Percentiles rank a stretch among this genome's conserved stretches.
Conservation (phyloP, 1,140 invertebrate genomes). For the Drosophila neocordata region DNA sequence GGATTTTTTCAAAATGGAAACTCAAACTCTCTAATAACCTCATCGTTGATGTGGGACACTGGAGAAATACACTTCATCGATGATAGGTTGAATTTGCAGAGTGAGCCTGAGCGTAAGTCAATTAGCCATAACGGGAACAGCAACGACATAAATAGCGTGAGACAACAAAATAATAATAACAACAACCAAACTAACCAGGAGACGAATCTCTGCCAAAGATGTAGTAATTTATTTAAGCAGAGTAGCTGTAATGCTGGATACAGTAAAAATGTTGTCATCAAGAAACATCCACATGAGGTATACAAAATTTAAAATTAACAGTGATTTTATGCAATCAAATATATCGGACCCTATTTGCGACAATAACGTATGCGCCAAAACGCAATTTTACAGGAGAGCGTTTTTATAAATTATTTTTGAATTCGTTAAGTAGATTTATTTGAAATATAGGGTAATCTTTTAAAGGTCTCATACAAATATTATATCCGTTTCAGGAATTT, state of each 20-base stretch:
- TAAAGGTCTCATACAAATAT: too few species aligned
- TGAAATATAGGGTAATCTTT: too few species aligned
- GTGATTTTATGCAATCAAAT: neutral
- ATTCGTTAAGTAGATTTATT: too few species aligned
- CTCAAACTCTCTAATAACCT: constrained; percentile 44
- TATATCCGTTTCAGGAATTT: too few species aligned
- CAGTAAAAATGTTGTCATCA: constrained; percentile 49
- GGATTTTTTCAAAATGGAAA: constrained; percentile 38
- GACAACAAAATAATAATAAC: constrained; percentile 32
- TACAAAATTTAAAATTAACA: neutral
- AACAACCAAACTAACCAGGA: constrained; percentile 42
- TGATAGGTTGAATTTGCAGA: constrained; percentile 75
- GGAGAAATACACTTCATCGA: constrained; percentile 75
- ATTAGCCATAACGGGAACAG: constrained; percentile 34
- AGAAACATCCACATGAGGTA: constrained; percentile 53
- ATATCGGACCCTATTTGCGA: too few species aligned
- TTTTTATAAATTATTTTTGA: too few species aligned
- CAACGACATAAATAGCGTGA: constrained; percentile 32
- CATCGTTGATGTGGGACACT: constrained; percentile 51
- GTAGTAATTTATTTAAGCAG: constrained; percentile 64
- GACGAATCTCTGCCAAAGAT: constrained; percentile 72
- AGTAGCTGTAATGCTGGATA: constrained; percentile 71
- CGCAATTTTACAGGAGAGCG: too few species aligned
- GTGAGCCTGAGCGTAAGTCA: constrained; percentile 71
- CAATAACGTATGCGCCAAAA: too few species aligned